Percentiles rank a stretch among this genome's conserved stretches.
Evolutionary conservation across 2,113 vertebrate genomes (phyloP).

Genomic region (Urocolius indicus): DNA sequence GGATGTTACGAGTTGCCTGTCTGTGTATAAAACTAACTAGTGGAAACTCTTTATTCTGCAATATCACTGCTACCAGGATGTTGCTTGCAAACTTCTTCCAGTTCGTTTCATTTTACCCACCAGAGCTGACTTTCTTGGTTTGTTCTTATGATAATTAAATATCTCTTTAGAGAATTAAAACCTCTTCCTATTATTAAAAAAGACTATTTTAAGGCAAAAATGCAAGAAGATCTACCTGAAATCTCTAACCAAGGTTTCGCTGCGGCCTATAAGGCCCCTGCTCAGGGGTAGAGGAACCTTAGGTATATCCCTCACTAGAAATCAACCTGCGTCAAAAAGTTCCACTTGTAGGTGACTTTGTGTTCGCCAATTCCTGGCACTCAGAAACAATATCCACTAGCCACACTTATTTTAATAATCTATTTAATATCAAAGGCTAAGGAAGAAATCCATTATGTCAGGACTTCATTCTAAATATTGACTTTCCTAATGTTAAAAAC

Average conservation of each 20-base stretch:
- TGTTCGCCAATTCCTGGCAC: not conserved
- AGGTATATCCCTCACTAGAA: not conserved
- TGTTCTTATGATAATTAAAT: not conserved
- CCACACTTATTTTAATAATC: not conserved
- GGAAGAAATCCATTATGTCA: not conserved
- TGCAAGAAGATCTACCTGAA: not conserved
- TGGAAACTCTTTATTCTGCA: not conserved
- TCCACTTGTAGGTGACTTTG: not conserved
- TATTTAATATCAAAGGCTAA: not conserved
- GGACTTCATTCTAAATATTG: not conserved
- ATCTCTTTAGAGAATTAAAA: not conserved
- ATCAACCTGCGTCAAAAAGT: not conserved
- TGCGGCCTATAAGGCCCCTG: not conserved
- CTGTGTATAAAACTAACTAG: fast-evolving
- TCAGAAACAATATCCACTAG: not conserved
- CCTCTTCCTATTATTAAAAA: not conserved
- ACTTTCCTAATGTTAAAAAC: not conserved
- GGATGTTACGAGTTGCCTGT: not conserved
- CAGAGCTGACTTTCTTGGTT: not conserved
- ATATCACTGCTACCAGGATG: not conserved
- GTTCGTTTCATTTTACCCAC: not conserved
- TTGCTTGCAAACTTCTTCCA: not conserved
- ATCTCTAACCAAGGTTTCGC: not conserved
- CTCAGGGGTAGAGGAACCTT: not conserved
- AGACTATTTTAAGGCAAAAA: not conserved